Percentiles rank a stretch among this genome's conserved stretches.
These are phyloP conservation scores for Suricata suricatta DNA, from an alignment of 2,113 vertebrate species.

Conservation along the genomic window DNA sequence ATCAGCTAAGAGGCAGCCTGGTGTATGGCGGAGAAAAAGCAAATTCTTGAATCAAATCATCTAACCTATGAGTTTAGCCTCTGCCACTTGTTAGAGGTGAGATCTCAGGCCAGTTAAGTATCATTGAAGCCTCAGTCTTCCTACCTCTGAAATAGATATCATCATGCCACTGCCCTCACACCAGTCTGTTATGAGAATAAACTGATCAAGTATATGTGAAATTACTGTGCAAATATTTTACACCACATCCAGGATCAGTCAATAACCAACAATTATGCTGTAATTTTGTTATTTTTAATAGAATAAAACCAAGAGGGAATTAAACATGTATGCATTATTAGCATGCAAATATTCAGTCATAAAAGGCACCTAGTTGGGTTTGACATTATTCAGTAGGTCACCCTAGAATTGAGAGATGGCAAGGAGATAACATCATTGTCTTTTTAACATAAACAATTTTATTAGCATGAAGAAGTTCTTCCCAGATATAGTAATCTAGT, in stretches of 20 bases:
- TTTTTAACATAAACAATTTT: conserved; percentile 52
- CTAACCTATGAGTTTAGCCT: conserved; percentile 15
- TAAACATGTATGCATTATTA: conserved; percentile 48
- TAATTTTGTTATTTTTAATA: conserved; percentile 43
- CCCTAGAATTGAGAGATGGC: conserved; percentile 9
- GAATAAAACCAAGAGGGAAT: conserved; percentile 46
- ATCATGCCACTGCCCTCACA: not conserved
- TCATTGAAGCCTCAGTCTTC: conserved; percentile 28
- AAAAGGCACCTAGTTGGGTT: conserved; percentile 52
- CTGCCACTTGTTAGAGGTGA: conserved; percentile 38
- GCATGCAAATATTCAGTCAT: conserved; percentile 44
- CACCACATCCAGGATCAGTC: conserved; percentile 14
- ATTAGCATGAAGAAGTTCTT: conserved; percentile 45
- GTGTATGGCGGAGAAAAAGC: not conserved
- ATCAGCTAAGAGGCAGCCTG: not conserved
- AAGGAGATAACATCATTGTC: conserved; percentile 53
- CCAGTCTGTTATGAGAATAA: not conserved
- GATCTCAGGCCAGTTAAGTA: not conserved
- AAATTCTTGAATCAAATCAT: conserved; percentile 6
- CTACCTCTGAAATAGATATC: conserved; percentile 39
- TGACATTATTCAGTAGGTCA: conserved; percentile 55
- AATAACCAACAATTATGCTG: not conserved
- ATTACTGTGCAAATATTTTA: conserved; percentile 41
- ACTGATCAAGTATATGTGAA: conserved; percentile 12
- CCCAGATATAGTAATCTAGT: conserved; percentile 32